phyloP scores from a whole-genome alignment of 2,797 vertebrate genomes.

The Carapus acus region DNA sequence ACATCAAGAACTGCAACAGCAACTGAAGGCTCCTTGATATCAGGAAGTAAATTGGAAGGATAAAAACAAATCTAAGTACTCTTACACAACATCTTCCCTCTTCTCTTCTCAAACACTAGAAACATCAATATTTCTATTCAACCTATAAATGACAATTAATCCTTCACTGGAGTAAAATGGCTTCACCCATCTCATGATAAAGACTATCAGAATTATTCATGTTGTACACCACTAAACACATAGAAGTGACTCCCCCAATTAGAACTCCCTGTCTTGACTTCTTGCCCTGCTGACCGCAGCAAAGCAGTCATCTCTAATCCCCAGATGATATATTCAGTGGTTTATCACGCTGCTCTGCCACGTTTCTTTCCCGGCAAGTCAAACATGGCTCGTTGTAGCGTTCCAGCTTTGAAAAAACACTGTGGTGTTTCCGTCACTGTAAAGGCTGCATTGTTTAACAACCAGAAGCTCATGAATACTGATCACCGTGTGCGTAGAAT shows the following conservation, averaged over 20 bases:
- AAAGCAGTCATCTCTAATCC: conserved; percentile 39
- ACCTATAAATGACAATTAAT: too few relatives aligned
- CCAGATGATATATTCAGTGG: conserved; percentile 31
- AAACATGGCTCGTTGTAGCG: conserved; percentile 26
- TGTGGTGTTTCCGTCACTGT: conserved; percentile 26
- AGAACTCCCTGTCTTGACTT: too few relatives aligned
- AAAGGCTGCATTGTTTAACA: conserved; percentile 20
- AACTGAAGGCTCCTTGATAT: not conserved
- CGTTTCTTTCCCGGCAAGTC: conserved; percentile 34
- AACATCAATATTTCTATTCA: too few relatives aligned
- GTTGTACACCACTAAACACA: conserved; percentile 1
- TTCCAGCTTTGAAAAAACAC: conserved; percentile 21
- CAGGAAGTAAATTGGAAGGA: not conserved
- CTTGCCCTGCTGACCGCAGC: conserved; percentile 10
- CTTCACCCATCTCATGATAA: too few relatives aligned
- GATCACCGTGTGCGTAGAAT: conserved; percentile 29
- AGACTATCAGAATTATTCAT: not conserved
- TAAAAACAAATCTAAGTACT: too few relatives aligned
- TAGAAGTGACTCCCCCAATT: not conserved
- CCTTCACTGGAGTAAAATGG: too few relatives aligned
- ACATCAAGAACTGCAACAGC: not conserved
- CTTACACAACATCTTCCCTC: too few relatives aligned
- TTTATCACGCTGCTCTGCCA: conserved; percentile 20
- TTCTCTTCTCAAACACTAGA: too few relatives aligned
- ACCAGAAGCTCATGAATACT: conserved; percentile 51